Conservation (phyloP, 1,140 invertebrate species). For the Catajapyx aquilonaris region DNA sequence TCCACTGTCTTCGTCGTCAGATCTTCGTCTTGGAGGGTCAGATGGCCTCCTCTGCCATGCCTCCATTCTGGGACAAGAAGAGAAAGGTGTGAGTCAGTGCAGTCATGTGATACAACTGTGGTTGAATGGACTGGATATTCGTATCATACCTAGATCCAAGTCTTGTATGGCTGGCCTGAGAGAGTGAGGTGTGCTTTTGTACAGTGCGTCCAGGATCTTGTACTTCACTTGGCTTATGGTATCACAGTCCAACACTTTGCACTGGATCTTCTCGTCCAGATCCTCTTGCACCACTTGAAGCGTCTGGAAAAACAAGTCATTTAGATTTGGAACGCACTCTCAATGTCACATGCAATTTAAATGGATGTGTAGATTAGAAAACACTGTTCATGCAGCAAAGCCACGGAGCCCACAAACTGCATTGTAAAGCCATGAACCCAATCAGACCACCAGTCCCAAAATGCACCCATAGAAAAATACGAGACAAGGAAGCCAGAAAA, state of each 20-base stretch:
- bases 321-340: too few species aligned
- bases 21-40: slow-evolving; percentile 83
- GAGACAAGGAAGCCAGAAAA: slow-evolving; percentile 6
- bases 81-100: slow-evolving; percentile 1
- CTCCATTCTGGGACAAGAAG: slow-evolving; percentile 52
- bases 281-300: slow-evolving; percentile 84
- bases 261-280: slow-evolving; percentile 82
- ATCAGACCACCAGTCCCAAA: too few species aligned
- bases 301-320: too few species aligned
- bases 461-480: neutral
- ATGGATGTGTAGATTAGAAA: too few species aligned
- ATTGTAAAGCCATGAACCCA: too few species aligned
- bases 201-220: slow-evolving; percentile 93
- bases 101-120: neutral
- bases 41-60: slow-evolving; percentile 71
- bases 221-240: slow-evolving; percentile 95
- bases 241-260: slow-evolving; percentile 94
- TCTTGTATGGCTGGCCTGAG: slow-evolving; percentile 76
- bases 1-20: slow-evolving; percentile 70
- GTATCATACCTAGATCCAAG: slow-evolving; percentile 48
- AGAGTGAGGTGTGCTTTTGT: slow-evolving; percentile 89
- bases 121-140: neutral
- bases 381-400: too few species aligned
- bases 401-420: too few species aligned
- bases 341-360: too few species aligned